phyloP scores from a whole-genome alignment of 2,888 invertebrate genomes.

The Slavum lentiscoides region DNA sequence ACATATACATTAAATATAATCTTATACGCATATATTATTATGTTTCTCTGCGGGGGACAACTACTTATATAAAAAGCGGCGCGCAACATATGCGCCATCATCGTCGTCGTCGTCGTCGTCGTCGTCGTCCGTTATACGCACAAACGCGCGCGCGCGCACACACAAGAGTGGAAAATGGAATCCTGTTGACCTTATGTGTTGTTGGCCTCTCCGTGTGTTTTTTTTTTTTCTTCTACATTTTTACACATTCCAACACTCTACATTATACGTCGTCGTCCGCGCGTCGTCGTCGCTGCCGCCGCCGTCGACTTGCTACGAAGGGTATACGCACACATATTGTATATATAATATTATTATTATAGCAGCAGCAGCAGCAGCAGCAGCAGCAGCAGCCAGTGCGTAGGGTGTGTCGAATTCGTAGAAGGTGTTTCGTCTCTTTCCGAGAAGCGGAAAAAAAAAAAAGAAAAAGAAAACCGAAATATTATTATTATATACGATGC shows the following conservation, averaged over 20 bases:
- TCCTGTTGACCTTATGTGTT: constrained; percentile 51
- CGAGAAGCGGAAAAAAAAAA: constrained; percentile 22
- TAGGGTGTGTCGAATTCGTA: constrained; percentile 50
- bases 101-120: background rate
- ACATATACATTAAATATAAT: constrained; percentile 30
- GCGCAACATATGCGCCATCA: constrained; percentile 47
- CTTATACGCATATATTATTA: constrained; percentile 35
- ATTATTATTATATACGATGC: constrained; percentile 21
- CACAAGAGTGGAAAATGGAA: constrained; percentile 49
- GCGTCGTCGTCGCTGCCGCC: background rate
- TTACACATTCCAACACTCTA: constrained; percentile 45
- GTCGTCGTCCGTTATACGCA: background rate
- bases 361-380: no score
- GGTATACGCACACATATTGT: background rate
- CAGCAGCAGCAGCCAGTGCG: no score
- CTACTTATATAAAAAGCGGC: constrained; percentile 33
- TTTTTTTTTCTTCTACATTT: constrained; percentile 51
- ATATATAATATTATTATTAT: constrained; percentile 14
- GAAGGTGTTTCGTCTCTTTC: constrained; percentile 42
- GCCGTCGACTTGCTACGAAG: background rate
- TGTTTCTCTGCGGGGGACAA: constrained; percentile 48
- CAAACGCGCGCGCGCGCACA: background rate
- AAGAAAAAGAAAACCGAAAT: constrained; percentile 31
- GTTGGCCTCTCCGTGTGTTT: constrained; percentile 41
- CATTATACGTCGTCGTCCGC: constrained; percentile 27